A percentile compares a stretch with the other conserved stretches of the same genome.
phyloP scores from a whole-genome alignment of 1,140 invertebrate genomes.

The Marisa cornuarietis region DNA sequence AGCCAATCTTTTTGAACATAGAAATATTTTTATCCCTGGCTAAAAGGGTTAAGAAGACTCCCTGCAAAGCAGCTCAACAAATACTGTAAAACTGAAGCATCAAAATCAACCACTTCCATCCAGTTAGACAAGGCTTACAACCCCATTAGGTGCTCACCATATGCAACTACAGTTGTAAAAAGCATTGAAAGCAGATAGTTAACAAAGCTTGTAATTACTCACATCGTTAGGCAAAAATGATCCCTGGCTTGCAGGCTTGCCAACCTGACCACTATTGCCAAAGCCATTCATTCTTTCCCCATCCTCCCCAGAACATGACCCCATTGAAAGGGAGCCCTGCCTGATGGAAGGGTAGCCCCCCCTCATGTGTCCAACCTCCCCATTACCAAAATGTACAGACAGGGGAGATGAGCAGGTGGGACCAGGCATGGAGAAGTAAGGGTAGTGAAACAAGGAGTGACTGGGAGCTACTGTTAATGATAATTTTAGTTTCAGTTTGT shows the following conservation, averaged over 20 bases:
- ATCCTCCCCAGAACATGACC: constrained; percentile 8
- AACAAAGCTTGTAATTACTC: background rate
- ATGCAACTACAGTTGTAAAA: background rate
- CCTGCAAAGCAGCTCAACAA: background rate
- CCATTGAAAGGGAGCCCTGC: background rate
- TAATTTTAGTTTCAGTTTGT: background rate
- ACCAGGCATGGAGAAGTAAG: constrained; percentile 44
- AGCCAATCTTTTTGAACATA: no score
- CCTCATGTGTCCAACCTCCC: background rate
- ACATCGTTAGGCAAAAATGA: constrained; percentile 10
- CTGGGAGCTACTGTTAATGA: constrained; percentile 31
- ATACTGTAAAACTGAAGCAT: no score
- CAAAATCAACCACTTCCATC: background rate
- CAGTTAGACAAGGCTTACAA: background rate
- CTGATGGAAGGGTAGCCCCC: constrained; percentile 9
- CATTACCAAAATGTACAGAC: constrained; percentile 21
- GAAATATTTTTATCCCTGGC: no score
- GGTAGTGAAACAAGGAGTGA: constrained; percentile 47
- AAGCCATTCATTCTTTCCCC: background rate
- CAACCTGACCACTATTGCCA: background rate
- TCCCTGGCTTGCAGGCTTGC: background rate
- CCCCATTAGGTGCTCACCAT: background rate
- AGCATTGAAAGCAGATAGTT: background rate
- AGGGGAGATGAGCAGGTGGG: constrained; percentile 20
- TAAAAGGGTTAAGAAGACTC: no score